These are phyloP conservation scores for Antitype chi DNA, from an alignment of 2,888 invertebrate genomes.

Conservation along the genomic window DNA sequence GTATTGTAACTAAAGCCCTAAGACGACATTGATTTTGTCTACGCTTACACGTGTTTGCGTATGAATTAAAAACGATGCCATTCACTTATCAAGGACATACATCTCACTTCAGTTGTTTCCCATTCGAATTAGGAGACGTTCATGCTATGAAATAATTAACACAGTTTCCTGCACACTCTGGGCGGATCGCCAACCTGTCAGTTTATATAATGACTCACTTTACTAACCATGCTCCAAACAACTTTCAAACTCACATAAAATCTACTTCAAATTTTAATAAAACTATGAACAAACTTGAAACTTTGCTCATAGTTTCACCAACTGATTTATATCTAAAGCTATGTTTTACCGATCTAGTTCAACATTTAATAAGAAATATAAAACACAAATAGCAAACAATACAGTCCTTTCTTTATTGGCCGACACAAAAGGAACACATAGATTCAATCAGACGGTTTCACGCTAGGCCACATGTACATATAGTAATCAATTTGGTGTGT, in stretches of 20 bases:
- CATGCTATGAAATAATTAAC: conserved; percentile 49
- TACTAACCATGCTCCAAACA: conserved; percentile 40
- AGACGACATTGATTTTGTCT: neutral
- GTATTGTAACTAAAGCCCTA: too few relatives aligned
- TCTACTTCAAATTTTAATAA: conserved; percentile 46
- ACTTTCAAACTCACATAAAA: conserved; percentile 49
- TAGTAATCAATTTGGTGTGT: conserved; percentile 72
- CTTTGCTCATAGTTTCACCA: conserved; percentile 17
- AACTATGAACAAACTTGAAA: conserved; percentile 22
- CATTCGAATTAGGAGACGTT: conserved; percentile 25
- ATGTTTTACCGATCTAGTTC: conserved; percentile 18
- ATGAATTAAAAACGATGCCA: neutral
- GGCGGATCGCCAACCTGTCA: conserved; percentile 61
- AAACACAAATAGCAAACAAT: conserved; percentile 43
- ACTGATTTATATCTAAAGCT: conserved; percentile 42
- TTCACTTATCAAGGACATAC: neutral
- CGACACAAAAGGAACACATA: conserved; percentile 61
- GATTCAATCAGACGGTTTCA: conserved; percentile 65
- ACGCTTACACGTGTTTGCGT: neutral
- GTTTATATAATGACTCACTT: conserved; percentile 53
- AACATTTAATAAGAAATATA: conserved; percentile 33
- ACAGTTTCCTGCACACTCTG: conserved; percentile 41
- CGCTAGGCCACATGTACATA: conserved; percentile 63
- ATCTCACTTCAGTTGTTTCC: conserved; percentile 22
- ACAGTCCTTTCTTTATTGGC: conserved; percentile 45